Percentiles rank a stretch among this genome's conserved stretches.
Evolutionary conservation across 2,888 invertebrate genomes (phyloP).

Genomic region (Prionchulus punctatus): DNA sequence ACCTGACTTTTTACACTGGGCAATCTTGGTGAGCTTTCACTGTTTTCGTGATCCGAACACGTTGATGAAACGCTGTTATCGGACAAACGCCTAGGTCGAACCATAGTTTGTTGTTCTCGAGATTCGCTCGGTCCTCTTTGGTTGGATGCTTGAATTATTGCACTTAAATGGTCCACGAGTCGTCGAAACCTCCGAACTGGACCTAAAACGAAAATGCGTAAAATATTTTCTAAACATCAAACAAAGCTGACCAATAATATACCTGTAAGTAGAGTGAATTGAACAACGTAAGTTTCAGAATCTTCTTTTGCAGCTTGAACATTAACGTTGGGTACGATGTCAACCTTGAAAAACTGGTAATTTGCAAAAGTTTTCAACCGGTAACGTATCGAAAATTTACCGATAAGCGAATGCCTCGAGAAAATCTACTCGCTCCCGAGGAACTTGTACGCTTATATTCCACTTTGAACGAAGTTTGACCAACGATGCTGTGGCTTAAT

Average conservation of each 20-base stretch:
- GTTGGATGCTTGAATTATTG: conserved; percentile 22
- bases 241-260: no score
- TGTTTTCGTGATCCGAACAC: conserved; percentile 17
- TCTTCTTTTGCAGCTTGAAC: not conserved
- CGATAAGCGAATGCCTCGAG: conserved; percentile 31
- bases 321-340: conserved; percentile 2
- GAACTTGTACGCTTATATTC: conserved; percentile 77
- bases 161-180: conserved; percentile 27
- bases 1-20: not conserved
- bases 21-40: not conserved
- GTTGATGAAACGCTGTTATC: conserved; percentile 24
- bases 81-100: conserved; percentile 25
- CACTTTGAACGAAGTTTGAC: conserved; percentile 91
- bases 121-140: conserved; percentile 14
- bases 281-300: conserved; percentile 1
- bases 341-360: not conserved
- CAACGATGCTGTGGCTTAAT: conserved; percentile 88
- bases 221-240: no score
- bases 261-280: conserved; percentile 7
- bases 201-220: conserved; percentile 15
- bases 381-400: conserved; percentile 10
- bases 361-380: not conserved
- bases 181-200: conserved; percentile 28
- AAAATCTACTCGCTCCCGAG: conserved; percentile 43
- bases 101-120: conserved; percentile 17